Evolutionary conservation across 2,113 vertebrate species (phyloP).

Genomic region (Pangasianodon hypophthalmus): DNA sequence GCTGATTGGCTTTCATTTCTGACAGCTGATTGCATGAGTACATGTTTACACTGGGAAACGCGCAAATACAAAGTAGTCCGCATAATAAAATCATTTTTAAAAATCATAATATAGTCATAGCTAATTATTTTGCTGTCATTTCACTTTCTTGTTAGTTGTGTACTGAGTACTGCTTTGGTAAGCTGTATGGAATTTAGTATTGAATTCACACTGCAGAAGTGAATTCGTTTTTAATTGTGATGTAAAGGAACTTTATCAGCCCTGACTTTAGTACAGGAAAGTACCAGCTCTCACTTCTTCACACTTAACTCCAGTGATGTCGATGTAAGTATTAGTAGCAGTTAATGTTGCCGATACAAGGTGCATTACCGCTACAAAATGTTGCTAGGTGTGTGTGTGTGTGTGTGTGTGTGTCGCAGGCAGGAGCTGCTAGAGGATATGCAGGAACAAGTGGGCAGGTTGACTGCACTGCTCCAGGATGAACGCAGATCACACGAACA

Average conservation of each 20-base stretch:
- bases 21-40: background rate
- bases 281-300: background rate
- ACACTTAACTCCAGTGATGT: background rate
- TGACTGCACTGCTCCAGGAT: constrained; percentile 59
- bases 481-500: constrained; percentile 59
- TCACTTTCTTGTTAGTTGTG: background rate
- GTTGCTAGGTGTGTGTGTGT: background rate
- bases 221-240: background rate
- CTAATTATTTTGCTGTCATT: background rate
- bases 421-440: constrained; percentile 49
- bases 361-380: background rate
- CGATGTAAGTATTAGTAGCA: background rate
- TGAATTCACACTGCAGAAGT: too few relatives aligned
- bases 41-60: background rate
- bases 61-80: background rate
- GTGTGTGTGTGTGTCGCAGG: background rate
- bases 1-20: background rate
- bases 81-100: too few relatives aligned
- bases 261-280: background rate
- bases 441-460: constrained; percentile 54
- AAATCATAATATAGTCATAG: background rate
- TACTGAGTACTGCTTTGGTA: background rate
- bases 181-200: too few relatives aligned
- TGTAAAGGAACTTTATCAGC: background rate
- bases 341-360: background rate